phyloP scores from a whole-genome alignment of 2,888 invertebrate species.

The Amaurobius ferox region DNA sequence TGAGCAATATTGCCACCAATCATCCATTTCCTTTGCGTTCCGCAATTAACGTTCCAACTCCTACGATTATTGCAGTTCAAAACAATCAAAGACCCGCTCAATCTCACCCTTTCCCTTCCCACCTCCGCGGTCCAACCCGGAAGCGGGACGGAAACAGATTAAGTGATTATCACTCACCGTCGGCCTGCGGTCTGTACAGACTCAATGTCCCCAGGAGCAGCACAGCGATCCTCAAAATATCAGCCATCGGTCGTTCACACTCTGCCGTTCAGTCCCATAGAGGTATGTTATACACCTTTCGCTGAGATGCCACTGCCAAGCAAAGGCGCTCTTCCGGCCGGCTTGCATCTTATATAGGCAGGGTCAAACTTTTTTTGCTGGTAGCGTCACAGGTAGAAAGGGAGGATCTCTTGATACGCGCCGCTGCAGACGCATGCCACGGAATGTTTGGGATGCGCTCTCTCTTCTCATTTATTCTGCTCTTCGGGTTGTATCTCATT shows the following conservation, averaged over 20 bases:
- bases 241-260: neutral
- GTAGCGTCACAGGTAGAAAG: neutral
- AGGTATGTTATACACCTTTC: neutral
- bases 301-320: neutral
- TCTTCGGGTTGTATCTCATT: no score
- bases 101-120: no score
- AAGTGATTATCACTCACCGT: no score
- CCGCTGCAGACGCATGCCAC: neutral
- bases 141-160: no score
- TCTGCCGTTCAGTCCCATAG: neutral
- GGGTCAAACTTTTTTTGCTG: slow-evolving; percentile 28
- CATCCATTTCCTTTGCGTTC: no score
- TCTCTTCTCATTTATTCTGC: neutral
- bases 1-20: no score
- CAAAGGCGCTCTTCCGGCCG: slow-evolving; percentile 47
- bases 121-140: no score
- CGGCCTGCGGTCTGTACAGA: neutral
- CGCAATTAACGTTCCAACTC: no score
- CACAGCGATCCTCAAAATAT: neutral
- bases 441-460: neutral
- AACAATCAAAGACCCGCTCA: no score
- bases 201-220: neutral
- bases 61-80: no score
- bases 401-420: neutral
- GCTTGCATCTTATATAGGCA: slow-evolving; percentile 54